Conservation (phyloP, 1,140 invertebrate species). For the Bombus waltoni region DNA sequence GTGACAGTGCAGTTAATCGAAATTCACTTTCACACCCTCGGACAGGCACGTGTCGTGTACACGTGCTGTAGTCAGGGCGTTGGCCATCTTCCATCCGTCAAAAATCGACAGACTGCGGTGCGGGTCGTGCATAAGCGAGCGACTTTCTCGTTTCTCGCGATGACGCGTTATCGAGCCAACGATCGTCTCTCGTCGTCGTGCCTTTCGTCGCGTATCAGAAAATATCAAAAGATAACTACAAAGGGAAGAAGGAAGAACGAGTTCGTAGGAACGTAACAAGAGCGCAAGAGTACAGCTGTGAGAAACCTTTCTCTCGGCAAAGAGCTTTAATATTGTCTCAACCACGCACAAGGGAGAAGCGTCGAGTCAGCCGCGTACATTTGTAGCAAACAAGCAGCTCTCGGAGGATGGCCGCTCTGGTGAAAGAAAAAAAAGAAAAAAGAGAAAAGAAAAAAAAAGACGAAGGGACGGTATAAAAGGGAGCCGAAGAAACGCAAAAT, state of each 20-base stretch:
- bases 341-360: constrained; percentile 23
- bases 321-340: constrained; percentile 51
- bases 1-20: constrained; percentile 67
- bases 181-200: neutral
- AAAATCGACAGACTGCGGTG: constrained; percentile 64
- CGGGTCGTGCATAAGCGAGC: constrained; percentile 62
- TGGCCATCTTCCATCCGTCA: constrained; percentile 68
- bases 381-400: constrained; percentile 63
- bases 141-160: constrained; percentile 29
- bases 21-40: constrained; percentile 69
- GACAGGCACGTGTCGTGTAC: constrained; percentile 50
- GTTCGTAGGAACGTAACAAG: constrained; percentile 7
- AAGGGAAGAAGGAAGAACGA: neutral
- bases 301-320: constrained; percentile 4
- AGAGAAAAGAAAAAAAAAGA: neutral
- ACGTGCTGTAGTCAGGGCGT: constrained; percentile 57
- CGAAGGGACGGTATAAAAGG: neutral
- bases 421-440: neutral
- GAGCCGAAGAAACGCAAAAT: constrained; percentile 53
- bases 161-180: constrained; percentile 31
- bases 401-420: constrained; percentile 21
- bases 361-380: constrained; percentile 55
- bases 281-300: constrained; percentile 1
- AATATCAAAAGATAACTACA: neutral
- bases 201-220: neutral